Conservation (phyloP, 2,797 vertebrate species). For the Gouania willdenowi region DNA sequence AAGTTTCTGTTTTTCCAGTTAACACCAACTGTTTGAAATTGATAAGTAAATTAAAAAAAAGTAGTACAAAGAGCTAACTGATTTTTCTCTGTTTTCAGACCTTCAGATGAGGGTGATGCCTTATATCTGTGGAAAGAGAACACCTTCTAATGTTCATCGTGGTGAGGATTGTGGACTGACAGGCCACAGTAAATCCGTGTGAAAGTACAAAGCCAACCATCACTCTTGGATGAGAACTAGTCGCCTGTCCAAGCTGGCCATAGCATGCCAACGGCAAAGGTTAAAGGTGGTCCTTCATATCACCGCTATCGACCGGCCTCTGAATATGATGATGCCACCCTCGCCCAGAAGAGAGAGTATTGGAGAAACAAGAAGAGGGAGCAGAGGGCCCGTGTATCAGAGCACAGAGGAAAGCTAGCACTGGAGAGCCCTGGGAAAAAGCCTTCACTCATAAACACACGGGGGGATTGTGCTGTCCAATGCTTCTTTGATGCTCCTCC, state of each 20-base stretch:
- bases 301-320: constrained; percentile 69
- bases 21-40: no score
- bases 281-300: constrained; percentile 35
- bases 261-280: constrained; percentile 66
- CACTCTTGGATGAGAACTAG: constrained; percentile 30
- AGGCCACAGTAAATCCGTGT: constrained; percentile 15
- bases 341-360: constrained; percentile 77
- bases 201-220: background rate
- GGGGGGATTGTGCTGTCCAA: background rate
- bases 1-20: no score
- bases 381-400: constrained; percentile 71
- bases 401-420: constrained; percentile 20
- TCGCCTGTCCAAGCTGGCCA: constrained; percentile 30
- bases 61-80: no score
- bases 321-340: constrained; percentile 68
- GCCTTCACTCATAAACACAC: background rate
- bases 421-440: constrained; percentile 1
- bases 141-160: constrained; percentile 3
- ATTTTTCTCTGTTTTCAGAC: constrained; percentile 29
- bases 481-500: constrained; percentile 23
- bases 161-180: constrained; percentile 12
- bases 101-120: constrained; percentile 31
- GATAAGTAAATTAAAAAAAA: no score
- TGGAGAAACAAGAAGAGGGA: constrained; percentile 80
- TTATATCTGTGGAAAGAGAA: constrained; percentile 11